These are phyloP conservation scores for Fulmarus glacialis DNA, from an alignment of 2,113 vertebrate species.

Conservation along the genomic window DNA sequence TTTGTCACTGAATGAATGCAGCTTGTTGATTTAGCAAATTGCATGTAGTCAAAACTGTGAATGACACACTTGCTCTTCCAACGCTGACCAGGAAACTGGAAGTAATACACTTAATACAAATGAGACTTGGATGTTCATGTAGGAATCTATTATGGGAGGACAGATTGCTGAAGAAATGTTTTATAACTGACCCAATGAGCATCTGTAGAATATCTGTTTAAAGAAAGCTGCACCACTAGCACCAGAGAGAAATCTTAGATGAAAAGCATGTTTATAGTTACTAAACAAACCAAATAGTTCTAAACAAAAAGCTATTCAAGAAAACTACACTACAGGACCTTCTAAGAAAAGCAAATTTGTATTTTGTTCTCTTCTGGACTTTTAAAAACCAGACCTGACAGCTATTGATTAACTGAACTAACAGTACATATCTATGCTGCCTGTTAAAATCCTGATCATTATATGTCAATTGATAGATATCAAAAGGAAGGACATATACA, in stretches of 20 bases:
- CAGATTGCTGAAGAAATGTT: neutral
- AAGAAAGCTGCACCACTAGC: neutral
- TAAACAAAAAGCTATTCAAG: neutral
- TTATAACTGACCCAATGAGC: neutral
- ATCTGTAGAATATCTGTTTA: neutral
- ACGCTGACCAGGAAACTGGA: neutral
- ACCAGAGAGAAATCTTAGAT: neutral
- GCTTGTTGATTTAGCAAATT: neutral
- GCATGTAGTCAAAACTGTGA: neutral
- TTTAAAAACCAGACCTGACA: neutral
- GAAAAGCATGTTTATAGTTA: neutral
- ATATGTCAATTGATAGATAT: neutral
- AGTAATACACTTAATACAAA: neutral
- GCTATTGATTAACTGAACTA: neutral
- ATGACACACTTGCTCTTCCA: neutral
- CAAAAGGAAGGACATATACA: neutral
- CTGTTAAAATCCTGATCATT: neutral
- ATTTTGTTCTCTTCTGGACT: neutral
- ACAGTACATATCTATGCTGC: neutral
- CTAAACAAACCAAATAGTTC: neutral
- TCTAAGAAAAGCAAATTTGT: neutral
- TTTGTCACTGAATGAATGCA: neutral
- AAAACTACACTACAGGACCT: neutral
- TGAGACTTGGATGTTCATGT: neutral
- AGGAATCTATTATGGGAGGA: neutral